phyloP scores from a whole-genome alignment of 2,797 vertebrate genomes.

The Alauda arvensis region DNA sequence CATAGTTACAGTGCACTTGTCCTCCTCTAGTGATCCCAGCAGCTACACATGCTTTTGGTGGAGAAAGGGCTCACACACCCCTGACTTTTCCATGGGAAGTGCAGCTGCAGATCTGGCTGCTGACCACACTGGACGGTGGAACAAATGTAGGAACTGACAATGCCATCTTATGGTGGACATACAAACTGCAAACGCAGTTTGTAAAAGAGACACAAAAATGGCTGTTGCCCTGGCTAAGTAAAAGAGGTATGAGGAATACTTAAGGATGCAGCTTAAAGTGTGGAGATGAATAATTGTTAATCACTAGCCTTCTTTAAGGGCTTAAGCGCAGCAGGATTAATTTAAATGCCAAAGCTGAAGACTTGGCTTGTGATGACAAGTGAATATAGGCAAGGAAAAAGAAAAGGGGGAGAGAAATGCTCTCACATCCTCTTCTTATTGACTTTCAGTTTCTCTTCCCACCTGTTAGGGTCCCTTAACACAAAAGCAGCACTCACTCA shows the following conservation, averaged over 20 bases:
- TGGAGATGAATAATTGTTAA: not conserved
- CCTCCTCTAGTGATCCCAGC: not conserved
- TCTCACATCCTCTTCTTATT: not conserved
- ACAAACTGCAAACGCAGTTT: not conserved
- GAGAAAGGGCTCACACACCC: not conserved
- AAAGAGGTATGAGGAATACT: not conserved
- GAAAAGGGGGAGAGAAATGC: not conserved
- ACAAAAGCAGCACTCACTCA: not conserved
- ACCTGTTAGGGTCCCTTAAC: not conserved
- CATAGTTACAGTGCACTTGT: not conserved
- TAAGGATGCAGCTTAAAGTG: not conserved
- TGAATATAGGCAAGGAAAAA: not conserved
- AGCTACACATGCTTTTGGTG: not conserved
- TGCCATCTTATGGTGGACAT: conserved; percentile 21
- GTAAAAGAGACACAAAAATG: not conserved
- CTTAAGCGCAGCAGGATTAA: not conserved
- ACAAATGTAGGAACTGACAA: not conserved
- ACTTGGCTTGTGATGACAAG: not conserved
- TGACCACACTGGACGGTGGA: not conserved
- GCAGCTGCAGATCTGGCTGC: not conserved
- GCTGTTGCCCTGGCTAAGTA: not conserved
- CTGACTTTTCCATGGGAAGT: not conserved
- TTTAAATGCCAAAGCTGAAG: not conserved
- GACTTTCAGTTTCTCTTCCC: not conserved
- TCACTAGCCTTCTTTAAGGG: not conserved